Evolutionary conservation across 2,888 invertebrate species (phyloP).

Genomic region (Chrysotoxum bicinctum): DNA sequence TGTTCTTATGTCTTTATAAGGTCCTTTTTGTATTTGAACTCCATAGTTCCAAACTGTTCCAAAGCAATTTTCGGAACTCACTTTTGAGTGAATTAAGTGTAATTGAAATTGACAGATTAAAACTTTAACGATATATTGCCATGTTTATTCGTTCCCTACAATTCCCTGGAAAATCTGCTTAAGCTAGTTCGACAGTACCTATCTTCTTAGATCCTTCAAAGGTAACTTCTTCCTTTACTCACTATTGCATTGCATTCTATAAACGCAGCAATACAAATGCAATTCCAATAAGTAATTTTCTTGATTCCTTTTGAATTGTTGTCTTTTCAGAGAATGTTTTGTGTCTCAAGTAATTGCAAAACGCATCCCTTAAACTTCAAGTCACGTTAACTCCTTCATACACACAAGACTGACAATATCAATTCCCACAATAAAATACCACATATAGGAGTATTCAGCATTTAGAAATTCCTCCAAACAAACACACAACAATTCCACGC

Average conservation of each 20-base stretch:
- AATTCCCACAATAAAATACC: constrained; percentile 29
- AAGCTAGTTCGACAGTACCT: not conserved
- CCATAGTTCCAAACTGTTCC: no score
- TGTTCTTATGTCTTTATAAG: no score
- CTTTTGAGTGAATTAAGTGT: no score
- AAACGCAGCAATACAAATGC: not conserved
- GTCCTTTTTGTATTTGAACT: no score
- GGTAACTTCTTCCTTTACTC: not conserved
- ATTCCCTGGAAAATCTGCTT: no score
- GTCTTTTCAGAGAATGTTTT: constrained; percentile 18
- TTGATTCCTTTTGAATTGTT: constrained; percentile 10
- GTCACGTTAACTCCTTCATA: not conserved
- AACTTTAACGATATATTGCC: no score
- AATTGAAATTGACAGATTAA: no score
- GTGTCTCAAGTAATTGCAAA: constrained; percentile 18
- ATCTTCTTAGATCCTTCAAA: not conserved
- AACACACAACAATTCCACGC: constrained; percentile 42
- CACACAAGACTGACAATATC: constrained; percentile 9
- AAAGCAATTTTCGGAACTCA: no score
- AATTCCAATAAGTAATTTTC: constrained; percentile 10
- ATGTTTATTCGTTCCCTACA: no score
- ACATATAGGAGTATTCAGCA: not conserved
- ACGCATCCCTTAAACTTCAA: not conserved
- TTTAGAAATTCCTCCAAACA: constrained; percentile 20
- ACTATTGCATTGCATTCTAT: not conserved